A percentile compares a stretch with the other conserved stretches of the same genome.
These are phyloP conservation scores for Sturmia bella DNA, from an alignment of 2,888 invertebrate genomes.

Conservation along the genomic window DNA sequence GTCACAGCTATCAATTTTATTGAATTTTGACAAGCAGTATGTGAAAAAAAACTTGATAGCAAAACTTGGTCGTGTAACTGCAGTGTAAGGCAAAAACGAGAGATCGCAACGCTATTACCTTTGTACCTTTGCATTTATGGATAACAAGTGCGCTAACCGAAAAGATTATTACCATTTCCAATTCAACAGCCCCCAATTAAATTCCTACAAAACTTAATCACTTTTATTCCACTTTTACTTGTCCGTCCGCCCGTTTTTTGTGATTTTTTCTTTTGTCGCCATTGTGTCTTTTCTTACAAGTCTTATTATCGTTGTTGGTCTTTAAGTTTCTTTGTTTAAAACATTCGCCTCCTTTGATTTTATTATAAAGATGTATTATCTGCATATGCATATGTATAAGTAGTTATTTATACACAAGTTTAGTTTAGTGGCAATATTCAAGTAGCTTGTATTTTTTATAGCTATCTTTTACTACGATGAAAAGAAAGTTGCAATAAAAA, in stretches of 20 bases:
- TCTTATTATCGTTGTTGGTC: slow-evolving; percentile 6
- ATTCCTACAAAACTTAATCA: slow-evolving; percentile 55
- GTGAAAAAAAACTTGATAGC: no score
- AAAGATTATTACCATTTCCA: slow-evolving; percentile 57
- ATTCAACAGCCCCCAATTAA: slow-evolving; percentile 58
- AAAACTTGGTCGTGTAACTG: no score
- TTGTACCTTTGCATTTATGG: not conserved
- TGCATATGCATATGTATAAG: not conserved
- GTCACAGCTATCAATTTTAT: no score
- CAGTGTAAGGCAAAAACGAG: no score
- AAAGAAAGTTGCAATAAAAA: slow-evolving; percentile 20
- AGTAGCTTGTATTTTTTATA: slow-evolving; percentile 39
- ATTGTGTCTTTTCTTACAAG: slow-evolving; percentile 34
- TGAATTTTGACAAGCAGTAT: no score
- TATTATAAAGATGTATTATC: not conserved
- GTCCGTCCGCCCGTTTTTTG: slow-evolving; percentile 6
- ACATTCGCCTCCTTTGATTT: slow-evolving; percentile 21
- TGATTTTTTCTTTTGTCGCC: slow-evolving; percentile 13
- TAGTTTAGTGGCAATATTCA: slow-evolving; percentile 34
- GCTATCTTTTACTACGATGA: slow-evolving; percentile 5
- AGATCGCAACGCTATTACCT: not conserved
- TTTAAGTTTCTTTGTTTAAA: slow-evolving; percentile 38
- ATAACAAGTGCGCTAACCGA: not conserved
- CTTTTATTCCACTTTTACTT: slow-evolving; percentile 27
- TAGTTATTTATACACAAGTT: not conserved